Percentiles rank a stretch among this genome's conserved stretches.
Evolutionary conservation across 1,140 invertebrate genomes (phyloP).

Genomic region (Philopotamus ludificatus): DNA sequence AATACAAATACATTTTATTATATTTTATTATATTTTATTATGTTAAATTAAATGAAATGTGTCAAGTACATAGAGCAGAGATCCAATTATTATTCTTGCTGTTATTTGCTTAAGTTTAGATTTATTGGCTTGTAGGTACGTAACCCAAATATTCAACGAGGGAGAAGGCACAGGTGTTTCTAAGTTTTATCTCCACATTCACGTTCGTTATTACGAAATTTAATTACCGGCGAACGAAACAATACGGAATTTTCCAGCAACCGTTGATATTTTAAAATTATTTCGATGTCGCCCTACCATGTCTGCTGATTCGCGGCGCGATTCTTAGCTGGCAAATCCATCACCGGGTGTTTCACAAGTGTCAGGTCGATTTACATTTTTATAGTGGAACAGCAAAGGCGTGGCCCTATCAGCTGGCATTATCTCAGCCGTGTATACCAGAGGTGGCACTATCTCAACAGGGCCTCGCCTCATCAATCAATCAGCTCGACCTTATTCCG

Average conservation of each 20-base stretch:
- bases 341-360: constrained; percentile 5
- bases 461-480: constrained; percentile 41
- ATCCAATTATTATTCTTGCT: background rate
- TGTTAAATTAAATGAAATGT: too few relatives aligned
- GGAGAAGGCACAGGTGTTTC: constrained; percentile 4
- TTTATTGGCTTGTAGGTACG: constrained; percentile 1
- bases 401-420: constrained; percentile 16
- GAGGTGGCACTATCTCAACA: constrained; percentile 32
- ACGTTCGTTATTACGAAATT: background rate
- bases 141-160: background rate
- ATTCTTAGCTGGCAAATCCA: constrained; percentile 5
- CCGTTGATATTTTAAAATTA: too few relatives aligned
- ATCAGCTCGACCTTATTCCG: constrained; percentile 22
- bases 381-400: constrained; percentile 9
- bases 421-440: constrained; percentile 15
- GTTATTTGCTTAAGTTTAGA: too few relatives aligned
- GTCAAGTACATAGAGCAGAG: too few relatives aligned
- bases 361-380: constrained; percentile 9
- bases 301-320: too few relatives aligned
- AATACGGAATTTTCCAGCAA: too few relatives aligned
- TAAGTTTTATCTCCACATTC: background rate
- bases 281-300: too few relatives aligned
- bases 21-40: too few relatives aligned
- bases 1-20: too few relatives aligned
- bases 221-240: too few relatives aligned